Evolutionary conservation across 2,888 invertebrate genomes (phyloP), one percentile per base, ranked within the genome.

Genomic region (Bimastos eiseni): DNA sequence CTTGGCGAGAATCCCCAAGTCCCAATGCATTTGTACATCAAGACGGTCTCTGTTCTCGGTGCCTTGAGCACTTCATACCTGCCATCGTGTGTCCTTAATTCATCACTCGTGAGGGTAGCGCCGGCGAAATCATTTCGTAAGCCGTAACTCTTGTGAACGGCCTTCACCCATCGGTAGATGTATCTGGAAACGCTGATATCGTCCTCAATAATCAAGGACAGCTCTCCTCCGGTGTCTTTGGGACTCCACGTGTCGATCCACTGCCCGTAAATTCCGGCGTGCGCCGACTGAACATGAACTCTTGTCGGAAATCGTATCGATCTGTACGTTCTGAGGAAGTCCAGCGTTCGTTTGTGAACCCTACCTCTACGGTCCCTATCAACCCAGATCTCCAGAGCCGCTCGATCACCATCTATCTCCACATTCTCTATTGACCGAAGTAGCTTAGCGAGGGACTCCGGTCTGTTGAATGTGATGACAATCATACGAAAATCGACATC

Each of bases 151-250:
- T 89, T 90, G 89, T 93, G 93, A 24, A 93, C 93, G 33, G 92
- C 91, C 91, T 93, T 93, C 41, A 94, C 90, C 93, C 93, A 94
- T 83, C 92, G 91, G 90, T 93, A 94, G 49, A 93, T 93, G 89
- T 92, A 93, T 41, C 92, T 93, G 0, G 94, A 94, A 3, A 94
- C 92, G 24, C 93, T 92, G 30, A 93, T 84, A 90, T 94, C 94
- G 89, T 94, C 94, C 89, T 94, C 94, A 3, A 94, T 90, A 49
- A 94, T 92, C 1, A 94, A 91, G 1, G 93, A 94, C 24, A 94
- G 93, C 91, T 94, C 94, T 15, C 91, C 92, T 90, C 91, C 92
- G 91, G 11, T 24, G n/a, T 30, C 41, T 21, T 19, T 84, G 1
- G 92, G 91, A 24, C 92, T 91, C 94, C 94, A 94, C 0, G 94